A percentile compares a stretch with the other conserved stretches of the same genome.
These are phyloP conservation scores for Brachyptera risi DNA, from an alignment of 2,888 invertebrate genomes.

Conservation along the genomic window DNA sequence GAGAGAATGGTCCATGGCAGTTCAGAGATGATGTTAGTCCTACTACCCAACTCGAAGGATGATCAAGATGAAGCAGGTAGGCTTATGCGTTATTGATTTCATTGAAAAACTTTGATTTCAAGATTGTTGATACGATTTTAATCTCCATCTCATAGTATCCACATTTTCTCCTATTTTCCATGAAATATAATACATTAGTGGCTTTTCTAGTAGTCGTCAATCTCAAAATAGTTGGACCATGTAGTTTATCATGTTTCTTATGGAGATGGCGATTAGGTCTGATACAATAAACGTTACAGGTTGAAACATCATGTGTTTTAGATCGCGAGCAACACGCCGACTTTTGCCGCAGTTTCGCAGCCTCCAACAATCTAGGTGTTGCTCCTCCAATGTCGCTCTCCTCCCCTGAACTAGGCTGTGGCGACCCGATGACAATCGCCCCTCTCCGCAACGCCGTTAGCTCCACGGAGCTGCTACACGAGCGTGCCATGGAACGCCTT, in stretches of 20 bases:
- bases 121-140: no score
- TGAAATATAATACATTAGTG: no score
- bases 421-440: slow-evolving; percentile 16
- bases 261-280: neutral
- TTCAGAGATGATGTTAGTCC: slow-evolving; percentile 77
- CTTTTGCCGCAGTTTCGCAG: slow-evolving; percentile 9
- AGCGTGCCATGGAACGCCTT: slow-evolving; percentile 75
- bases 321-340: slow-evolving; percentile 6
- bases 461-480: slow-evolving; percentile 77
- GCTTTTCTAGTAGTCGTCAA: no score
- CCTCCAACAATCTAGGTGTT: slow-evolving; percentile 40
- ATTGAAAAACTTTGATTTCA: no score
- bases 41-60: slow-evolving; percentile 42
- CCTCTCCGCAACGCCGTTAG: slow-evolving; percentile 67
- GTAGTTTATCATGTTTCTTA: neutral
- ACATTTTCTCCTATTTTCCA: no score
- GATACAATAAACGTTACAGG: no score
- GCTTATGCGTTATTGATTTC: no score
- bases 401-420: slow-evolving; percentile 66
- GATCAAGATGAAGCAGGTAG: slow-evolving; percentile 23
- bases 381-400: slow-evolving; percentile 80
- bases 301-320: no score
- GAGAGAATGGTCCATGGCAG: slow-evolving; percentile 57
- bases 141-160: no score
- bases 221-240: no score